phyloP scores from a whole-genome alignment of 2,797 vertebrate species.

The Triplophysa bombifrons region DNA sequence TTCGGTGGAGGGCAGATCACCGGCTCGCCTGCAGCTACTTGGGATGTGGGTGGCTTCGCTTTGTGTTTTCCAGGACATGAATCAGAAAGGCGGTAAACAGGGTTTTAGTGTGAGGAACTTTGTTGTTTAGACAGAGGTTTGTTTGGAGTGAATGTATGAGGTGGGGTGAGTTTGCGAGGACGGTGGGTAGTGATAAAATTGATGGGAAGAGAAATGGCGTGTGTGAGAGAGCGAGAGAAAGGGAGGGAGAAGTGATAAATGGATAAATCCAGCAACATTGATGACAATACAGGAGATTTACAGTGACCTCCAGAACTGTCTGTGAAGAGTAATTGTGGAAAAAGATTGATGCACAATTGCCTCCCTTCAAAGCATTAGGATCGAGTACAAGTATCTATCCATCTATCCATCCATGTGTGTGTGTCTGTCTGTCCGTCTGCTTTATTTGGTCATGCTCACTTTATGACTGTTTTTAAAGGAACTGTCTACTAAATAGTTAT shows the following conservation, averaged over 20 bases:
- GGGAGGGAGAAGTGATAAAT: conserved; percentile 7
- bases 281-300: conserved; percentile 30
- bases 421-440: not conserved
- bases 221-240: not conserved
- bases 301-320: conserved; percentile 51
- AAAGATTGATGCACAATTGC: conserved; percentile 29
- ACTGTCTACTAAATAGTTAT: conserved; percentile 35
- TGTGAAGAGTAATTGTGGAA: conserved; percentile 39
- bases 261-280: conserved; percentile 2
- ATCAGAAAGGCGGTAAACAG: conserved; percentile 16
- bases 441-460: not conserved
- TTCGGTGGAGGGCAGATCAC: not conserved
- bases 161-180: not conserved
- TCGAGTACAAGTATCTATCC: not conserved
- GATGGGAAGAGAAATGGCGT: not conserved
- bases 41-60: conserved; percentile 21
- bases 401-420: not conserved
- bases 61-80: conserved; percentile 13
- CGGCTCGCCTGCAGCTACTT: not conserved
- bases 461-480: conserved; percentile 31
- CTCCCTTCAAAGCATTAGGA: conserved; percentile 13
- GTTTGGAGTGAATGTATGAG: not conserved
- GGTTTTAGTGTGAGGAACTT: conserved; percentile 2
- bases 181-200: conserved; percentile 2
- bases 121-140: conserved; percentile 8